Conservation (phyloP, 1,140 invertebrate genomes). For the Leguminivora glycinivorella region DNA sequence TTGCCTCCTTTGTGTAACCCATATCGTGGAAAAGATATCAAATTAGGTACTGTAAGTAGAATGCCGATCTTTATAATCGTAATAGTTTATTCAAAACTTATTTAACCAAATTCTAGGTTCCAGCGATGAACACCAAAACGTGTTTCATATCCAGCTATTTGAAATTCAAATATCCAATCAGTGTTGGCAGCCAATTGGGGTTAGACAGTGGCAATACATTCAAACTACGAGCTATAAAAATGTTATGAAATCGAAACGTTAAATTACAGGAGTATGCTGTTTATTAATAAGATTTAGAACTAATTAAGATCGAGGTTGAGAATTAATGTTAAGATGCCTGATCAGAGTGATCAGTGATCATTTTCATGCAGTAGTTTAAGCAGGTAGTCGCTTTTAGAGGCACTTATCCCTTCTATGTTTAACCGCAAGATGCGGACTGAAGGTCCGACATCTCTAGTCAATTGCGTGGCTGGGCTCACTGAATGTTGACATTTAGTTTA, state of each 20-base stretch:
- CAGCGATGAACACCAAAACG: not conserved
- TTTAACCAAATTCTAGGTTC: not conserved
- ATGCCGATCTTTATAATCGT: not conserved
- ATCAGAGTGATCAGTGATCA: too few species aligned
- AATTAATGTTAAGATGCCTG: too few species aligned
- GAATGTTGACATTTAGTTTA: too few species aligned
- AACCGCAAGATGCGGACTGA: too few species aligned
- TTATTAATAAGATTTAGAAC: too few species aligned
- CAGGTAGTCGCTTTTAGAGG: too few species aligned
- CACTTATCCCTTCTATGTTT: too few species aligned
- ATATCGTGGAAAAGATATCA: not conserved
- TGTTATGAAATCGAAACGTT: not conserved
- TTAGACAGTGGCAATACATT: not conserved
- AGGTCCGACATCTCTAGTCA: too few species aligned
- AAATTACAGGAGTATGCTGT: not conserved
- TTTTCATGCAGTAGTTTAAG: too few species aligned
- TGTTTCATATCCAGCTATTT: slow-evolving; percentile 14
- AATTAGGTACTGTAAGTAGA: not conserved
- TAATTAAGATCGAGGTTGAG: too few species aligned
- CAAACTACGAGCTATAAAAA: slow-evolving; percentile 2
- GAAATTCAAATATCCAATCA: slow-evolving; percentile 21
- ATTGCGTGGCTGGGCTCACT: too few species aligned
- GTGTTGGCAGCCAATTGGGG: not conserved
- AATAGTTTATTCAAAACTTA: not conserved
- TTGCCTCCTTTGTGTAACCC: too few species aligned